Percentiles rank a stretch among this genome's conserved stretches.
These are phyloP conservation scores for Campylorhamphus procurvoides DNA, from an alignment of 2,113 vertebrate species.

Conservation along the genomic window DNA sequence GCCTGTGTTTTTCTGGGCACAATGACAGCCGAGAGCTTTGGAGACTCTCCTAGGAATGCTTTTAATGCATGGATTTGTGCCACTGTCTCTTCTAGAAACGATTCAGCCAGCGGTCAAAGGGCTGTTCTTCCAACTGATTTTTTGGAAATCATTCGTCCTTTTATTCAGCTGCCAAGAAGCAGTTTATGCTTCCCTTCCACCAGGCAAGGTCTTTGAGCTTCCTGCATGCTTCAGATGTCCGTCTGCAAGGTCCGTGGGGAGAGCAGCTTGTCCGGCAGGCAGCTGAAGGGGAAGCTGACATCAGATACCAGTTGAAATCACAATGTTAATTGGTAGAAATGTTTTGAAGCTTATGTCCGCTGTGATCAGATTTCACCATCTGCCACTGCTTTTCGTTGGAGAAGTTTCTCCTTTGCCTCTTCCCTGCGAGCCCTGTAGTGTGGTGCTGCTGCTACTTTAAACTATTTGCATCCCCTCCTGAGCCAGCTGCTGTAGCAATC, in stretches of 20 bases:
- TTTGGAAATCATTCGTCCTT: constrained; percentile 10
- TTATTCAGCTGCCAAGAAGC: constrained; percentile 49
- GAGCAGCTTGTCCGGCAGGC: neutral
- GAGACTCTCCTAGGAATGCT: constrained; percentile 20
- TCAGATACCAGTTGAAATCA: constrained; percentile 13
- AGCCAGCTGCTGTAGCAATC: neutral
- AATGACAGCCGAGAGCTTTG: neutral
- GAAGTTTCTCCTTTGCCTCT: neutral
- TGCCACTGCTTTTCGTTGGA: neutral
- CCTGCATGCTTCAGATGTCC: constrained; percentile 4
- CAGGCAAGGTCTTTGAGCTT: neutral
- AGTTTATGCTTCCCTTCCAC: constrained; percentile 14
- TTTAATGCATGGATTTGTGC: neutral
- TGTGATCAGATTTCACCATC: constrained; percentile 29
- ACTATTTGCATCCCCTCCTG: neutral
- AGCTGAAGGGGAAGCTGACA: constrained; percentile 12
- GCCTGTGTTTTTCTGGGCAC: constrained; percentile 2
- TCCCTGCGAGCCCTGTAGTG: neutral
- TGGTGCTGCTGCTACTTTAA: neutral
- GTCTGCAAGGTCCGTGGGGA: neutral
- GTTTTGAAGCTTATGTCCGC: constrained; percentile 2
- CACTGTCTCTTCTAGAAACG: neutral
- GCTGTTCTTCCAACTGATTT: neutral
- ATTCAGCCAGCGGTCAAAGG: neutral
- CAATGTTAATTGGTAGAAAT: constrained; percentile 1